A percentile compares a stretch with the other conserved stretches of the same genome.
These are phyloP conservation scores for Pampus argenteus DNA, from an alignment of 2,797 vertebrate species.

Conservation along the genomic window DNA sequence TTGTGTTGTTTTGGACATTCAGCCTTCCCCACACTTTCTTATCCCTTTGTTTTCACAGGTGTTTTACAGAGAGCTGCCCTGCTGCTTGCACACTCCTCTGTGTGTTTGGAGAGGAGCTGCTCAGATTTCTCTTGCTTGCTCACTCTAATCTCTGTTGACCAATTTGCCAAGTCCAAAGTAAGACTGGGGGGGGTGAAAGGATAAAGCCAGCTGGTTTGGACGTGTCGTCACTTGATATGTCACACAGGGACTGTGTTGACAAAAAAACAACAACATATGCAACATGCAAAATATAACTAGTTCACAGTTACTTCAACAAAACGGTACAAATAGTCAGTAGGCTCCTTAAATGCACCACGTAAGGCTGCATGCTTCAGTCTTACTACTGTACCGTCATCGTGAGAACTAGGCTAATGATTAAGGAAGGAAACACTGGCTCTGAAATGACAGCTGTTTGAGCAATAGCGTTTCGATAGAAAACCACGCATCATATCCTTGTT, in stretches of 20 bases:
- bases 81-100: constrained; percentile 27
- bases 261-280: too few species aligned
- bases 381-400: not conserved
- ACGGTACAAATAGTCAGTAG: not conserved
- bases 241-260: not conserved
- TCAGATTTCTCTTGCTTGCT: constrained; percentile 11
- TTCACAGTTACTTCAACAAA: not conserved
- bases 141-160: constrained; percentile 11
- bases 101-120: too few species aligned
- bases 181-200: constrained; percentile 17
- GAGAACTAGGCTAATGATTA: constrained; percentile 13
- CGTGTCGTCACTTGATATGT: constrained; percentile 19
- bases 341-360: not conserved
- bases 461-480: constrained; percentile 15
- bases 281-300: too few species aligned
- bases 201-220: constrained; percentile 22
- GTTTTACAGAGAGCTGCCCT: constrained; percentile 34
- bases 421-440: constrained; percentile 39
- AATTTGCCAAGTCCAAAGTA: constrained; percentile 19
- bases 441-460: constrained; percentile 28
- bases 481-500: not conserved
- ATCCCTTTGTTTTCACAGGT: constrained; percentile 72
- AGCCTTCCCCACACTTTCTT: constrained; percentile 20
- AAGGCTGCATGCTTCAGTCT: not conserved
- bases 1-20: not conserved